Conservation (phyloP, 2,797 vertebrate genomes). For the Spinus olivaceus region DNA sequence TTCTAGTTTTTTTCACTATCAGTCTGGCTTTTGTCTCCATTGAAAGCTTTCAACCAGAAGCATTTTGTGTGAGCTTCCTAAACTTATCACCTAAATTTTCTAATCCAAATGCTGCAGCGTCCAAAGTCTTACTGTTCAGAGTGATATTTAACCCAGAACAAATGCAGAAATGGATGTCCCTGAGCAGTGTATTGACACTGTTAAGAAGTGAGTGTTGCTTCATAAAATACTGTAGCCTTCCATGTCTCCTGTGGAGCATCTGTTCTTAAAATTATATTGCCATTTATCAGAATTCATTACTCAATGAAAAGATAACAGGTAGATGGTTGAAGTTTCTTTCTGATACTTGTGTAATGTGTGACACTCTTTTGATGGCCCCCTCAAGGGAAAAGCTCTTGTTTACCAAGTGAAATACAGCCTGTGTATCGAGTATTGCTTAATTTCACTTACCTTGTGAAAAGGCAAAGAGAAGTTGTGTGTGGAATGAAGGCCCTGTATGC, state of each 20-base stretch:
- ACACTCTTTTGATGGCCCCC: neutral
- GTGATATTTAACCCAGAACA: neutral
- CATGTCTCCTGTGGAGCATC: neutral
- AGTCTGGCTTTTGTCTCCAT: neutral
- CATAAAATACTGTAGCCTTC: neutral
- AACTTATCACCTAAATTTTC: neutral
- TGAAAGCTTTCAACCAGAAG: neutral
- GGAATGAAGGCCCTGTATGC: slow-evolving; percentile 28
- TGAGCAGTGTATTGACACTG: neutral
- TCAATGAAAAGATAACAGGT: neutral
- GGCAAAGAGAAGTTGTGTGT: neutral
- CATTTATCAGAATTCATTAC: slow-evolving; percentile 20
- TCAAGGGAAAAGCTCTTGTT: slow-evolving; percentile 49
- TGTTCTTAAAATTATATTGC: neutral
- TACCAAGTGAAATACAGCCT: neutral
- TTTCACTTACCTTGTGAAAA: slow-evolving; percentile 6
- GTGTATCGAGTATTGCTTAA: slow-evolving; percentile 1
- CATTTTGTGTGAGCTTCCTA: neutral
- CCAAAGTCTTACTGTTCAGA: neutral
- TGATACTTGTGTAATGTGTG: neutral
- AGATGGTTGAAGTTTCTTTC: slow-evolving; percentile 33
- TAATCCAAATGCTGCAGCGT: neutral
- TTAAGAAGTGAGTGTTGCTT: neutral
- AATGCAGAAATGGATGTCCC: neutral
- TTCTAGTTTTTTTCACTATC: neutral